Conservation (phyloP, 2,113 vertebrate genomes). For the Salminus brasiliensis region DNA sequence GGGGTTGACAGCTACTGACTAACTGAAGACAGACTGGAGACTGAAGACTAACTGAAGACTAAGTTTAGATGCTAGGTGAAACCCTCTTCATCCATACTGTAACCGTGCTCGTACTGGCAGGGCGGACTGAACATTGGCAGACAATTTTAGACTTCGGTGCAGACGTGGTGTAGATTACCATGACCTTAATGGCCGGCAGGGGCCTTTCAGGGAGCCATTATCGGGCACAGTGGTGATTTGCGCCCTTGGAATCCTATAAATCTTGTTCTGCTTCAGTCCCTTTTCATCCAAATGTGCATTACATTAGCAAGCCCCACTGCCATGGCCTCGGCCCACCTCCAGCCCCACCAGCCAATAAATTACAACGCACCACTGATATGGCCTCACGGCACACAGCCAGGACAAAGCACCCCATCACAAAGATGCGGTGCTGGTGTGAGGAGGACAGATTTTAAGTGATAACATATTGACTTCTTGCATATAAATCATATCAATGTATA, state of each 20-base stretch:
- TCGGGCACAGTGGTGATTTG: constrained; percentile 49
- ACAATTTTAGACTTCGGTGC: neutral
- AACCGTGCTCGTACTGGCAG: neutral
- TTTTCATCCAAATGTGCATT: constrained; percentile 22
- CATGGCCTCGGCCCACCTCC: constrained; percentile 19
- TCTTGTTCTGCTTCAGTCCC: constrained; percentile 33
- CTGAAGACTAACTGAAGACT: neutral
- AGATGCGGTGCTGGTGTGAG: neutral
- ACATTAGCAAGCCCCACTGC: constrained; percentile 8
- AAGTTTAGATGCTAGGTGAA: neutral
- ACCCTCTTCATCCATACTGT: neutral
- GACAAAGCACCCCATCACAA: neutral
- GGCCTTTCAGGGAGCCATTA: constrained; percentile 40
- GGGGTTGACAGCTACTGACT: neutral
- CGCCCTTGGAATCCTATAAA: constrained; percentile 51
- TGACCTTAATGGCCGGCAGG: constrained; percentile 12
- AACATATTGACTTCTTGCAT: constrained; percentile 24
- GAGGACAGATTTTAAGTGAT: constrained; percentile 32
- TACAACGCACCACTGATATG: constrained; percentile 14
- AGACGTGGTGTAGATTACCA: constrained; percentile 11
- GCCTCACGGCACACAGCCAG: neutral
- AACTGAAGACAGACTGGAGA: neutral
- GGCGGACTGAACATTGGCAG: neutral
- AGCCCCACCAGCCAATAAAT: constrained; percentile 20
- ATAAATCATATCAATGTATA: constrained; percentile 1